phyloP scores from a whole-genome alignment of 2,113 vertebrate species.

The Antechinus flavipes region DNA sequence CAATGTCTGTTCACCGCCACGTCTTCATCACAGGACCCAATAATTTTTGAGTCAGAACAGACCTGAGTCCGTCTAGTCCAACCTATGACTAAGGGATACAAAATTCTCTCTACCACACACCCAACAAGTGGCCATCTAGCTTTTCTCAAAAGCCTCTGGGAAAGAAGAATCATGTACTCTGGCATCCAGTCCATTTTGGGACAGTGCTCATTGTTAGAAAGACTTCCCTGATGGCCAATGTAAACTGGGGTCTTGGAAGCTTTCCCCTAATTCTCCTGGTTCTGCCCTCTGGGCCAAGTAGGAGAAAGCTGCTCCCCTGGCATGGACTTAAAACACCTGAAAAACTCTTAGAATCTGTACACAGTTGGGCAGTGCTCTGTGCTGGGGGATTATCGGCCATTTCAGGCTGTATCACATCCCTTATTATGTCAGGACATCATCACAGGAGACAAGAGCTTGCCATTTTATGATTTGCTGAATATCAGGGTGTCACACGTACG shows the following conservation, averaged over 20 bases:
- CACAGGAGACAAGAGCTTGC: not conserved
- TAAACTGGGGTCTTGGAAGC: not conserved
- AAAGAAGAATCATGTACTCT: not conserved
- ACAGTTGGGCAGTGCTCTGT: not conserved
- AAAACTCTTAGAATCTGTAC: not conserved
- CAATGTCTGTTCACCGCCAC: not conserved
- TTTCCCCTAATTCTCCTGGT: not conserved
- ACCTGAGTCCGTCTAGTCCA: not conserved
- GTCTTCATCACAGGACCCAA: not conserved
- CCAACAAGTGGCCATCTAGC: not conserved
- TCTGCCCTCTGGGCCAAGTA: not conserved
- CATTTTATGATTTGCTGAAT: not conserved
- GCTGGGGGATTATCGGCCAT: not conserved
- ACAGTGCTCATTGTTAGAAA: not conserved
- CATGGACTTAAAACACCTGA: not conserved
- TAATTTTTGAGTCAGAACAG: not conserved
- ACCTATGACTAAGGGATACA: not conserved
- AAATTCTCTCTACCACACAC: not conserved
- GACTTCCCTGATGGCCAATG: not conserved
- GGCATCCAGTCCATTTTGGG: not conserved
- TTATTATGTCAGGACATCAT: not conserved
- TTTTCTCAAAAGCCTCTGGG: not conserved
- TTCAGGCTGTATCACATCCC: not conserved
- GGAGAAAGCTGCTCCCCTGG: not conserved
- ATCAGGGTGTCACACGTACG: too few species aligned